Evolutionary conservation across 2,797 vertebrate genomes (phyloP).

Genomic region (Dipus sagitta): DNA sequence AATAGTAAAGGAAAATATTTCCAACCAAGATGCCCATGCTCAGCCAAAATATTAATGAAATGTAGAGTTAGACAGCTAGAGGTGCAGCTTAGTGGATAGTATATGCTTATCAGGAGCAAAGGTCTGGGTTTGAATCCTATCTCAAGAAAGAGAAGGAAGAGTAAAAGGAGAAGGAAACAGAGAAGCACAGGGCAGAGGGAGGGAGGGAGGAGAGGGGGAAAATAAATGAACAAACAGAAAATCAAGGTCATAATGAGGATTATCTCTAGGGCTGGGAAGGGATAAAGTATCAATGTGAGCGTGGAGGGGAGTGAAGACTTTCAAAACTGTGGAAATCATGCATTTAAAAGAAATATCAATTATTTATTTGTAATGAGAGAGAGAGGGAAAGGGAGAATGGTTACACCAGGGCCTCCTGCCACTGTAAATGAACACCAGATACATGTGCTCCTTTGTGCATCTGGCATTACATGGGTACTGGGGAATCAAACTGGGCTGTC

Average conservation of each 20-base stretch:
- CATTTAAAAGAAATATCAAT: too few relatives aligned
- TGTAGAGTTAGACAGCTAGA: not conserved
- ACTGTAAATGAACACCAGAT: too few relatives aligned
- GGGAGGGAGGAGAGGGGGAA: not conserved
- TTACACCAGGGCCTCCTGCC: too few relatives aligned
- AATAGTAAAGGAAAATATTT: not conserved
- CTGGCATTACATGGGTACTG: too few relatives aligned
- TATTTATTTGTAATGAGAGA: too few relatives aligned
- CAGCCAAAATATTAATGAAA: not conserved
- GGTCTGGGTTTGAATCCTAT: not conserved
- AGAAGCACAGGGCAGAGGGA: not conserved
- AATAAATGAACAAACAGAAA: constrained; percentile 15
- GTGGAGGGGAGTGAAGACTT: not conserved
- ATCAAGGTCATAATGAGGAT: not conserved
- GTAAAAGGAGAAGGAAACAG: not conserved
- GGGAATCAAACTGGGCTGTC: too few relatives aligned
- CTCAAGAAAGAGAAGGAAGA: not conserved
- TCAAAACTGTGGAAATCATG: not conserved
- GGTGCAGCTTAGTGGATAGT: not conserved
- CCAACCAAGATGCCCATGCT: not conserved
- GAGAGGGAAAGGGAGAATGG: too few relatives aligned
- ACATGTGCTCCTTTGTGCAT: too few relatives aligned
- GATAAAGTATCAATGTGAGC: not conserved
- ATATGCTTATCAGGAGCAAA: not conserved
- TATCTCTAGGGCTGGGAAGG: not conserved